phyloP scores from a whole-genome alignment of 2,888 invertebrate species.

The Ephialtes manifestator region DNA sequence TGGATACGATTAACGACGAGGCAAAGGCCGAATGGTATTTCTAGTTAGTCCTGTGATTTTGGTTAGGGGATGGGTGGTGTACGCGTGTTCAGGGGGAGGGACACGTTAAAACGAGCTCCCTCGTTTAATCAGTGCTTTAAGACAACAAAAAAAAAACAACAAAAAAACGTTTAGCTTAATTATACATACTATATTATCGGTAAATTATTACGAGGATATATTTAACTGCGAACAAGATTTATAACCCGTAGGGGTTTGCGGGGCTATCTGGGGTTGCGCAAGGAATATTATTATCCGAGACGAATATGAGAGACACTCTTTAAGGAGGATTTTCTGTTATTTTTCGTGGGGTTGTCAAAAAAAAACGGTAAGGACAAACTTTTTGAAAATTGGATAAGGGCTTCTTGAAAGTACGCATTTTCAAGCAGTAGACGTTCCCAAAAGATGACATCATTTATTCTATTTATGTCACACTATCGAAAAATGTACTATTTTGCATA shows the following conservation, averaged over 20 bases:
- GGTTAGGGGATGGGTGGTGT: slow-evolving; percentile 83
- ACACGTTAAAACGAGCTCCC: slow-evolving; percentile 85
- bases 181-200: slow-evolving; percentile 78
- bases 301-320: slow-evolving; percentile 35
- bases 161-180: slow-evolving; percentile 82
- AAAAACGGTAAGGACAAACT: no score
- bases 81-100: slow-evolving; percentile 83
- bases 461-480: no score
- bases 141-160: slow-evolving; percentile 69
- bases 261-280: slow-evolving; percentile 1
- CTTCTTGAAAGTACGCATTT: no score
- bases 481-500: no score
- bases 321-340: no score
- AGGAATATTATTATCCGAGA: slow-evolving; percentile 16
- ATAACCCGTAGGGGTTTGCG: slow-evolving; percentile 5
- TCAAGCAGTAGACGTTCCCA: no score
- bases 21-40: slow-evolving; percentile 81
- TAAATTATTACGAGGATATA: slow-evolving; percentile 77
- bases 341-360: no score
- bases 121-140: slow-evolving; percentile 86
- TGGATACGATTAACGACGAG: slow-evolving; percentile 67
- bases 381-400: no score
- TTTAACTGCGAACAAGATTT: slow-evolving; percentile 53
- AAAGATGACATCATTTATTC: no score
- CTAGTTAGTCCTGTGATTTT: slow-evolving; percentile 86